A percentile compares a stretch with the other conserved stretches of the same genome.
These are phyloP conservation scores for Cavia porcellus DNA, from an alignment of 2,113 vertebrate species.

Conservation along the genomic window DNA sequence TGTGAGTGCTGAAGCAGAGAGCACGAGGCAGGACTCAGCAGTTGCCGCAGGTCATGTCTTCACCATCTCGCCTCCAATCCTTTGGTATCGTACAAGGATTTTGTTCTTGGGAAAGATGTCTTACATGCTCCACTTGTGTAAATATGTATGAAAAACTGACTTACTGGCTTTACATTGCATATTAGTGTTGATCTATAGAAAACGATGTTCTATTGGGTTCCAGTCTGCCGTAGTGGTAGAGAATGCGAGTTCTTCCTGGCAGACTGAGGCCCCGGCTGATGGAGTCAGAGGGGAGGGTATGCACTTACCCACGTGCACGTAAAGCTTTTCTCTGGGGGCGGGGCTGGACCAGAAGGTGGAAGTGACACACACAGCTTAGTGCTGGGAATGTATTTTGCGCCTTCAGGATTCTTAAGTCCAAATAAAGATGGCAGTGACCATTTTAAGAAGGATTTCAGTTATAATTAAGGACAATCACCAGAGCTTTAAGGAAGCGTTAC, in stretches of 20 bases:
- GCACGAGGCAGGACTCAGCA: slow-evolving; percentile 7
- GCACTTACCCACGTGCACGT: neutral
- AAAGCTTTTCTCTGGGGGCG: neutral
- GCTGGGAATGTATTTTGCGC: slow-evolving; percentile 65
- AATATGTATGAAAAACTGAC: slow-evolving; percentile 70
- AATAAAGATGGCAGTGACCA: neutral
- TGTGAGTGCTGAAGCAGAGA: slow-evolving; percentile 7
- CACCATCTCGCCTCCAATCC: slow-evolving; percentile 59
- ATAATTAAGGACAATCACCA: slow-evolving; percentile 75
- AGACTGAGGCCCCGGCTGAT: neutral
- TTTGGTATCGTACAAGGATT: slow-evolving; percentile 63
- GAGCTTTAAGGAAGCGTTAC: slow-evolving; percentile 56
- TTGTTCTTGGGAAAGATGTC: slow-evolving; percentile 68
- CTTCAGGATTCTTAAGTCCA: slow-evolving; percentile 64
- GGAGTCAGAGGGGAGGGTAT: neutral
- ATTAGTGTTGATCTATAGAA: slow-evolving; percentile 81
- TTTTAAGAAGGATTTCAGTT: slow-evolving; percentile 62
- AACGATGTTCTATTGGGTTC: slow-evolving; percentile 69
- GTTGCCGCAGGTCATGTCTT: slow-evolving; percentile 61
- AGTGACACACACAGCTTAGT: neutral
- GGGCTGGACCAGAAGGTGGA: neutral
- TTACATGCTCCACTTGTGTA: slow-evolving; percentile 74
- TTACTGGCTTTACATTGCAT: slow-evolving; percentile 76
- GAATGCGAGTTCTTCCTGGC: slow-evolving; percentile 33
- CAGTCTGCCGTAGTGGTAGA: slow-evolving; percentile 56